phyloP scores from a whole-genome alignment of 2,113 vertebrate genomes.

The Apus apus region DNA sequence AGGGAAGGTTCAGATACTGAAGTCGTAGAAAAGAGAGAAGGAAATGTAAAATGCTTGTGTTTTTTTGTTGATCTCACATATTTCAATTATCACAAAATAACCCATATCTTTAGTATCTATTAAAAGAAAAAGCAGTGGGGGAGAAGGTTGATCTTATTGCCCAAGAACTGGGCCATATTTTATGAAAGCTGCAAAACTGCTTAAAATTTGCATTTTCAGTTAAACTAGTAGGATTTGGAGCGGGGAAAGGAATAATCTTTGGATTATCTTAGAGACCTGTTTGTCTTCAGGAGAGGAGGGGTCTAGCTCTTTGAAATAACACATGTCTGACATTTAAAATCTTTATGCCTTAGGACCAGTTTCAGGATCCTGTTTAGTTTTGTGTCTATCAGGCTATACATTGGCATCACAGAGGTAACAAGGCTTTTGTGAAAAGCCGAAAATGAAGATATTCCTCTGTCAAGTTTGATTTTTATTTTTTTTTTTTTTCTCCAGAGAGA shows the following conservation, averaged over 20 bases:
- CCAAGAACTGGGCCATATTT: neutral
- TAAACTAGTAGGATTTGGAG: neutral
- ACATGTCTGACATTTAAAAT: neutral
- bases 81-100: neutral
- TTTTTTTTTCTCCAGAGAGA: neutral
- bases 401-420: neutral
- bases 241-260: rapidly evolving
- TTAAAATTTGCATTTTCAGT: neutral
- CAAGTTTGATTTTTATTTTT: neutral
- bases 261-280: neutral
- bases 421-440: neutral
- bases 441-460: neutral
- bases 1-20: neutral
- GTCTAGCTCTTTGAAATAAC: neutral
- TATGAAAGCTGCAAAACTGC: neutral
- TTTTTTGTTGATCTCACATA: neutral
- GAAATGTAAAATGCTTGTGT: neutral
- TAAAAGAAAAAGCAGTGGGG: neutral
- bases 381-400: neutral
- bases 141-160: neutral
- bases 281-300: neutral
- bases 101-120: neutral
- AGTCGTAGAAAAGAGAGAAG: neutral
- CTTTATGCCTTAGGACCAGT: neutral
- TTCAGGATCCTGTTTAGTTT: neutral